Evolutionary conservation across 1,140 invertebrate genomes (phyloP), one percentile per base, ranked within the genome.

Genomic region (Arion vulgaris): DNA sequence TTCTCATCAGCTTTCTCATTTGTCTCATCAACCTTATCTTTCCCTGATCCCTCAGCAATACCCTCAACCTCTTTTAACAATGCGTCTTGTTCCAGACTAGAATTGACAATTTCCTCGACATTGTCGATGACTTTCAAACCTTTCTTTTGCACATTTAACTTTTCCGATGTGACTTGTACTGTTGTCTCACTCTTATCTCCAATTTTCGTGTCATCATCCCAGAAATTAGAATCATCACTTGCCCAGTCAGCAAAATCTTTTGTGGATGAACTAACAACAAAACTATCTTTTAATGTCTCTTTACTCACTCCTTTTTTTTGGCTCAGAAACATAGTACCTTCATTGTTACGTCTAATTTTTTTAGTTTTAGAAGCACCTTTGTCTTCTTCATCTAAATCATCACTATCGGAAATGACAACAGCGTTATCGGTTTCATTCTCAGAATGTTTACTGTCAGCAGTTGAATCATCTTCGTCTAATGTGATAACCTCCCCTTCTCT

Each of bases 271-370:
- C 69, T 23, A 36, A 26, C 38, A 9, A n/a, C 69, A 39, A 41
- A 39, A n/a, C 68, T 36, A 32, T 49, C 38, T 34, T 41, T 41
- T 71, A 53, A 75, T 53, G 78, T 39, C 41, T n/a, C 66, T 68
- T 0, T 85, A 69, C n/a, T 57, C 76, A 79, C 80, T 82, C 49
- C 78, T 81, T 39, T 72, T 32, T 72, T 81, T 84, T 36, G 83
- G 81, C 23, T 74, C 53, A 36, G 19, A 23, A 32, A 26, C 57
- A 1, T 28, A n/a, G n/a, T 49, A 17, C n/a, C 41, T 9, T 68
- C 13, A 2, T 66, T 32, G 39, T 38, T 34, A 62, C 13, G 7
- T 0, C 28, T 57, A 1, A n/a, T 28, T 36, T 53, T 28, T 38
- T 36, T 82, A 45, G 34, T 13, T 62, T 51, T 49, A 85, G 66